phyloP scores from a whole-genome alignment of 2,888 invertebrate genomes.

The Ceriagrion tenellum region DNA sequence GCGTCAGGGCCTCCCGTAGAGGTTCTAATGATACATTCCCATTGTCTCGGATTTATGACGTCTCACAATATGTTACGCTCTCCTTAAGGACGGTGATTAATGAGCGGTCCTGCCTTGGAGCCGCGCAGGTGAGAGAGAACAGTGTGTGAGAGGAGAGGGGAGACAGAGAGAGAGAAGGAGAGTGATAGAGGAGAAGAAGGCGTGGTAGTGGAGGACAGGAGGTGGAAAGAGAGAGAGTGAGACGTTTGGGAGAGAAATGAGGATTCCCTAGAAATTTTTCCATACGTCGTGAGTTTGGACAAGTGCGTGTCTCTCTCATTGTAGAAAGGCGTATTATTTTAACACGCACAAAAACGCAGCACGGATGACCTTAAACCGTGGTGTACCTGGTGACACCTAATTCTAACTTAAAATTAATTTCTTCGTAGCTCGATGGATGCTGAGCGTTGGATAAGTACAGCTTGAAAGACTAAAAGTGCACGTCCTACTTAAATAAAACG shows the following conservation, averaged over 20 bases:
- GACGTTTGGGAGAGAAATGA: conserved; percentile 64
- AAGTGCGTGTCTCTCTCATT: neutral
- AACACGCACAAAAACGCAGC: neutral
- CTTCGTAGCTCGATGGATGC: neutral
- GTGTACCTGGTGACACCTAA: neutral
- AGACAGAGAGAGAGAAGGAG: neutral
- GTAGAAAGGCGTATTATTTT: neutral
- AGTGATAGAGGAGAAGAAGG: neutral
- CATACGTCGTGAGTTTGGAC: conserved; percentile 26
- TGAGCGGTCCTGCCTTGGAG: conserved; percentile 51
- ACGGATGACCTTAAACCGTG: neutral
- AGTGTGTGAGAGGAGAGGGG: neutral
- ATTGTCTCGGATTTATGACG: conserved; percentile 66
- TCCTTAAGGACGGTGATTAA: conserved; percentile 66
- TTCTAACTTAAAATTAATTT: neutral
- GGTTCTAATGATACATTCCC: conserved; percentile 67
- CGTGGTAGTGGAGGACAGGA: neutral
- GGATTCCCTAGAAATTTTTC: conserved; percentile 41
- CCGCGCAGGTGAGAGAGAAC: neutral
- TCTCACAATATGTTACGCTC: conserved; percentile 68
- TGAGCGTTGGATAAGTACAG: too few relatives aligned
- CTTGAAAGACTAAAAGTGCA: neutral
- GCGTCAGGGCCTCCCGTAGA: conserved; percentile 43
- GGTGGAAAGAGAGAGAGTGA: conserved; percentile 10
- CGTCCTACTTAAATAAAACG: too few relatives aligned